These are phyloP conservation scores for Drosophila insularis DNA, from an alignment of 1,140 invertebrate genomes.

Conservation along the genomic window DNA sequence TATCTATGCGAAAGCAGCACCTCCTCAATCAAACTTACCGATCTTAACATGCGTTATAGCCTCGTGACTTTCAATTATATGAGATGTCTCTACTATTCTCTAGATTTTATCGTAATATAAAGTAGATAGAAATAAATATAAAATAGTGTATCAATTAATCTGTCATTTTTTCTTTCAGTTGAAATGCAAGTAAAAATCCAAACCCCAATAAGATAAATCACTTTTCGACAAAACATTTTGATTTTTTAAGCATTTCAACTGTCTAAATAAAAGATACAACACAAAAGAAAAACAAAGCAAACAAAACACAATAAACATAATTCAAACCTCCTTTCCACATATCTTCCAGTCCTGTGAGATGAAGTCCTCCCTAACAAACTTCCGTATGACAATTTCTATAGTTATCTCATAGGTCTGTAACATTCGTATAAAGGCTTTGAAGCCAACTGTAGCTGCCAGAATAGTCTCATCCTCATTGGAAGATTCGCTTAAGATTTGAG, in stretches of 20 bases:
- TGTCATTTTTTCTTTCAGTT: constrained; percentile 25
- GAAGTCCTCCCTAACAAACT: constrained; percentile 92
- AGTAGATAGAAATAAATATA: constrained; percentile 48
- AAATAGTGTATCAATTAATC: constrained; percentile 10
- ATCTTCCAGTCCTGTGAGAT: constrained; percentile 89
- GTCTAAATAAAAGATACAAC: constrained; percentile 19
- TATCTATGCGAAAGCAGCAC: background rate
- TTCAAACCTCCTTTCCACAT: constrained; percentile 82
- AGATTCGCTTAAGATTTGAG: constrained; percentile 91
- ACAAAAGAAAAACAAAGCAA: constrained; percentile 32
- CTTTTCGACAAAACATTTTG: background rate
- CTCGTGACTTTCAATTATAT: constrained; percentile 80
- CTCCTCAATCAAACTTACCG: constrained; percentile 54
- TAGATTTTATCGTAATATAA: constrained; percentile 60
- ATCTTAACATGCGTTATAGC: constrained; percentile 82
- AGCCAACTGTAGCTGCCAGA: constrained; percentile 89
- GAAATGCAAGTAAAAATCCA: constrained; percentile 40
- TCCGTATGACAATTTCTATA: constrained; percentile 91
- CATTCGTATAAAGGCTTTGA: constrained; percentile 92
- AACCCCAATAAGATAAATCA: constrained; percentile 2
- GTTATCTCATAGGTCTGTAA: constrained; percentile 90
- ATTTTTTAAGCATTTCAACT: constrained; percentile 54
- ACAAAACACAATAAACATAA: constrained; percentile 54
- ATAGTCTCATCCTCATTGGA: constrained; percentile 88
- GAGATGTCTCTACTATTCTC: constrained; percentile 81